Base-by-base conservation (phyloP, 2,113 vertebrate genomes). In the Chionis minor region DNA sequence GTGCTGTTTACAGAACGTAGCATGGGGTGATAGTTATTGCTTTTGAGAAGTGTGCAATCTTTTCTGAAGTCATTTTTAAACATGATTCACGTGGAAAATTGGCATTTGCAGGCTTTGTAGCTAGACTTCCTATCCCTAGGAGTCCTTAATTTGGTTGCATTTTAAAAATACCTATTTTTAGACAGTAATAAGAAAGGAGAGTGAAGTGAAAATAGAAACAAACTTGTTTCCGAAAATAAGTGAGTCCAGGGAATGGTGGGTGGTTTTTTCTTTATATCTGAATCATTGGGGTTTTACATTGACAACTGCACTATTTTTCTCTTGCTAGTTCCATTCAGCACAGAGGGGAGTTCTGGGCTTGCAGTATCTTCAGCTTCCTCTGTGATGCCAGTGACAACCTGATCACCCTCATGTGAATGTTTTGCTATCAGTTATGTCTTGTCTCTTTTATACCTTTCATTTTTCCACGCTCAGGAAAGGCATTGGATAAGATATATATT, bases 21-120 rank as follows among this genome's bases (percentile, higher is more conserved):
- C 82, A 94, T 96, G 92, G 59, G 75, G 86, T 91, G 82, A 77
- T 88, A 92, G 79, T 94, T 95, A 93, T 26, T 97, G 88, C 92
- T 73, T 94, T 90, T 83, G 82, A 83, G 72, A 95, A 90, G 86
- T 62, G 67, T 90, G 55, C 63, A 42, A 52, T 93, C 35, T 93
- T 94, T 94, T 81, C 91, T 88, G 45, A 83, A 94, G 79, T 73
- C 0, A 62, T 73, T 95, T 96, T 95, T n/a, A 90, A 92, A 81
- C 69, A 80, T 47, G 54, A 90, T 86, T 95, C 92, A 88, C 54
- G 54, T 88, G 71, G 56, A 93, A 94, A 95, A 96, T 62, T 94
- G 92, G 30, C 75, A 77, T 82, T 90, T 93, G 5, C 40, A 72
- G 83, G 40, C 49, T 86, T 93, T 88, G 28, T 56, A 93, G 19